These are phyloP conservation scores for Myopa testacea DNA, from an alignment of 2,888 invertebrate species.

Conservation along the genomic window DNA sequence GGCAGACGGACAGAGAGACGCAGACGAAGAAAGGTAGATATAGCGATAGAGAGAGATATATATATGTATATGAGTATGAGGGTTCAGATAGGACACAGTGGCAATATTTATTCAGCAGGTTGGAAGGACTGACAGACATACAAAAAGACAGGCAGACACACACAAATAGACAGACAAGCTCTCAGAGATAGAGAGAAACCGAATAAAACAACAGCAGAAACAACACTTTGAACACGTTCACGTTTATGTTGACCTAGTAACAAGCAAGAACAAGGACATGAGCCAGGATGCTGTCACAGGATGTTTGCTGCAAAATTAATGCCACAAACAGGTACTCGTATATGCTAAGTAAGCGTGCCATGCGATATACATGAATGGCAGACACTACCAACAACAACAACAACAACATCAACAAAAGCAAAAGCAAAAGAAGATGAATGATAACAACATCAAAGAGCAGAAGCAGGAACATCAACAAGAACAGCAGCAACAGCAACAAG, in stretches of 20 bases:
- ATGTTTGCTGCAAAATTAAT: constrained; percentile 1
- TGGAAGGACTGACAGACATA: background rate
- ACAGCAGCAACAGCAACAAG: too few species aligned
- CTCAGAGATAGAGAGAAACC: background rate
- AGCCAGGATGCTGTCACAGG: constrained; percentile 9
- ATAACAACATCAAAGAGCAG: too few species aligned
- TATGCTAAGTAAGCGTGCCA: background rate
- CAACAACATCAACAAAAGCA: too few species aligned
- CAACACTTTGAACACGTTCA: background rate
- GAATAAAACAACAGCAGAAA: background rate
- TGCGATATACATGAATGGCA: too few species aligned
- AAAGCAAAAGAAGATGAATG: too few species aligned
- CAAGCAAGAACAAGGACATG: background rate
- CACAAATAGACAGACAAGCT: background rate
- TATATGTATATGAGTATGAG: too few species aligned
- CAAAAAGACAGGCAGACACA: background rate
- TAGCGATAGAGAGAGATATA: too few species aligned
- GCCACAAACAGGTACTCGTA: background rate
- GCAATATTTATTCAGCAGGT: too few species aligned
- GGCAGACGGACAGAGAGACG: background rate
- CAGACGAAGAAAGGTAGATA: background rate
- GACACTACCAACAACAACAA: too few species aligned
- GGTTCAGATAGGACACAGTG: too few species aligned
- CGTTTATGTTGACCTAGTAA: background rate
- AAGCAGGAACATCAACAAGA: too few species aligned